Evolutionary conservation across 2,888 invertebrate species (phyloP), one percentile per base, ranked within the genome.

Genomic region (Disparrhopalites patrizii): DNA sequence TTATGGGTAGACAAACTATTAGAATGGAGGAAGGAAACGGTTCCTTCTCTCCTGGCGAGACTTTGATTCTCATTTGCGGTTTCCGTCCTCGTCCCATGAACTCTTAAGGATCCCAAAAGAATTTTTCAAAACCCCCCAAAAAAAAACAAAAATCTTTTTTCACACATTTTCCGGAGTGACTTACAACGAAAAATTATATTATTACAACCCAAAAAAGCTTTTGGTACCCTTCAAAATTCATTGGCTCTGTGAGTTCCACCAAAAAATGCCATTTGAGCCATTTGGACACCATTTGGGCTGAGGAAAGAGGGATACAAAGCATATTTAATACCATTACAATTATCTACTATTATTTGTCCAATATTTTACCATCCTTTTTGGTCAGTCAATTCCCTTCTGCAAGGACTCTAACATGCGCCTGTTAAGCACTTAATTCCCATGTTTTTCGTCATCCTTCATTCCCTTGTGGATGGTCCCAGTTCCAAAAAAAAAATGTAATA

Each of bases 51-150:
- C 40, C 55, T 20, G 23, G 10, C 8, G 47, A 28, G 60, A 47
- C 40, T 27, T 25, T n/a, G n/a, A 60, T 60, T 60, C 47, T 30
- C 47, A 47, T n/a, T n/a, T 60, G 60, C 43, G 60, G 60, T 60
- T 60, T 60, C 33, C 25, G 36, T 36, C 38, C 18, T 25, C 56
- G 33, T 36, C 54, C 30, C n/a, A 54, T 54, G 54, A 54, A 54
- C 54, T 54, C 54, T 54, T 20, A 27, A 50, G 15, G 18, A 43
- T 13, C n/a, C 15, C 20, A 43, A 13, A 43, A 43, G 20, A 20
- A 18, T 43, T 8, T 36, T 13, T 36, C 13, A 13, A 36, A 36
- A 36, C 13, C 36, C 8, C 13, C 8, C 8, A 36, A 36, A 10
- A 10, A 36, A 36, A 10, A 8, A 36, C 36, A 36, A 36, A 36